Evolutionary conservation across 2,113 vertebrate species (phyloP), one percentile per base, ranked within the genome.

Genomic region (Alaudala cheleensis): DNA sequence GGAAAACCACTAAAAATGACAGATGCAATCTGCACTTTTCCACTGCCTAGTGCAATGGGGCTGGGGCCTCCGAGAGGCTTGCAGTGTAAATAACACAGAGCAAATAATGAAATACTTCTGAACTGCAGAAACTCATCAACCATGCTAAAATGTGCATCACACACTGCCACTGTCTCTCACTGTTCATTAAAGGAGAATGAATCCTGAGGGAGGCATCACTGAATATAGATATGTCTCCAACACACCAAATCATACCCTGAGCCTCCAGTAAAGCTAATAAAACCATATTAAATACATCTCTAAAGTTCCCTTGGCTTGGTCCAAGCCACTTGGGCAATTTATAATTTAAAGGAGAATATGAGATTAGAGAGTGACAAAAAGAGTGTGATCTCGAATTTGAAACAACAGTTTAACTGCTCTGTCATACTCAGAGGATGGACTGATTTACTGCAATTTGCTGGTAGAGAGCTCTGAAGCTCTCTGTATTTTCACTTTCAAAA

Each of bases 341-440:
- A 88, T 96, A 95, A 95, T 95, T 96, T 96, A 96, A 96, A 95
- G 95, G 39, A 90, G 85, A 95, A 86, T 83, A 95, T 88, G 60
- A 94, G 87, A 95, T 94, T 90, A 95, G 74, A 93, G 57, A 85
- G 24, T 86, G 60, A 80, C 82, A 54, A 70, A 95, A 92, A 90
- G 66, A 81, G 58, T 40, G 39, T 54, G 74, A 92, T 93, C 47
- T 71, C 64, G 76, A 88, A 78, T 83, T 77, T 81, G 88, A 93
- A 97, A 92, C 66, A 91, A 87, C 45, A 90, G 62, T 88, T 93
- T 92, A 90, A 86, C 84, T 66, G 12, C 49, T 83, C 31, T 86
- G 67, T 51, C 71, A 39, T 34, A 62, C 50, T 73, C 66, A 28
- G 62, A 91, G 50, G 62, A 66, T 39, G 12, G 5, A 73, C 14